Conservation (phyloP, 2,888 invertebrate species). For the Drosophila neonasuta region DNA sequence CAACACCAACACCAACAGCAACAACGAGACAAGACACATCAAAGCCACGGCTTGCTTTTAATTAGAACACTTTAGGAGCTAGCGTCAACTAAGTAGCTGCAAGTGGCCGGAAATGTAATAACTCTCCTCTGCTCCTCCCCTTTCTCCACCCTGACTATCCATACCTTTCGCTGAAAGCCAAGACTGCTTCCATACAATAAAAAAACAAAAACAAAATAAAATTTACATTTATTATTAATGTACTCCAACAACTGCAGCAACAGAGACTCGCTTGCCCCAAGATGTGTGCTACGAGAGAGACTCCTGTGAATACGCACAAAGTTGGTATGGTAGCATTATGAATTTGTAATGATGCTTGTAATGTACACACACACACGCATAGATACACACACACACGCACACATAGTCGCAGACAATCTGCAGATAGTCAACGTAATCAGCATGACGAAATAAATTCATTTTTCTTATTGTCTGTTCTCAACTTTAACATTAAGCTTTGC, state of each 20-base stretch:
- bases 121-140: background rate
- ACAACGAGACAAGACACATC: conserved; percentile 7
- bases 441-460: conserved; percentile 44
- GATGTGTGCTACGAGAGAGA: conserved; percentile 52
- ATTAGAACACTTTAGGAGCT: conserved; percentile 66
- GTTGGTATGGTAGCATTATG: conserved; percentile 51
- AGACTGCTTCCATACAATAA: background rate
- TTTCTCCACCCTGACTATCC: too few species aligned
- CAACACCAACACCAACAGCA: conserved; percentile 9
- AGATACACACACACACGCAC: background rate
- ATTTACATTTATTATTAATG: conserved; percentile 77
- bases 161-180: background rate
- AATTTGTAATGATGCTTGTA: conserved; percentile 60
- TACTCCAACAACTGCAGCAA: conserved; percentile 52
- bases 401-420: conserved; percentile 35
- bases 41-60: conserved; percentile 54
- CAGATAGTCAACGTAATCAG: conserved; percentile 45
- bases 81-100: conserved; percentile 51
- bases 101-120: conserved; percentile 48
- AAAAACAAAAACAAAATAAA: conserved; percentile 40
- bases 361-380: conserved; percentile 24
- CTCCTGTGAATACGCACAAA: conserved; percentile 18
- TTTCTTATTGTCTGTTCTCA: conserved; percentile 29
- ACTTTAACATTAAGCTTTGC: conserved; percentile 12
- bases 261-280: conserved; percentile 27